Evolutionary conservation across 2,888 invertebrate genomes (phyloP).

Genomic region (Eueremaeus valkanovi): DNA sequence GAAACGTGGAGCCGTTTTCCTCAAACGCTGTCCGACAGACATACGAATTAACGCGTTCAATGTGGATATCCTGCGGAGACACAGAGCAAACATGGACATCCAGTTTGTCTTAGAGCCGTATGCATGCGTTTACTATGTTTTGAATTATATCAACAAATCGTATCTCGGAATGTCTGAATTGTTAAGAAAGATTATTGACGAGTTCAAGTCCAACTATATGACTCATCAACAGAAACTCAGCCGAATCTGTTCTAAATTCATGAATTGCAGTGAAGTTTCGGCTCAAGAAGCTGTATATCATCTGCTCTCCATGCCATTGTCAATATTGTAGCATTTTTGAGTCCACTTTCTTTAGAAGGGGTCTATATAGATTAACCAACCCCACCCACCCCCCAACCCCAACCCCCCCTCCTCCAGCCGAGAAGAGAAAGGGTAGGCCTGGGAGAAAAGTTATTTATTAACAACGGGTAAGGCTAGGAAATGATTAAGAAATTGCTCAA

Average conservation of each 20-base stretch:
- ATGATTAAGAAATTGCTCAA: too few relatives aligned
- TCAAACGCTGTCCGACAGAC: not conserved
- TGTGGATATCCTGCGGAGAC: not conserved
- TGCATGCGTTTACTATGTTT: conserved; percentile 38
- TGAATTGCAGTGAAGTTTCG: conserved; percentile 48
- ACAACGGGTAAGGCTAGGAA: too few relatives aligned
- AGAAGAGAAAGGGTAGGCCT: too few relatives aligned
- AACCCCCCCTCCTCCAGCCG: too few relatives aligned
- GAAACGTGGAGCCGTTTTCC: conserved; percentile 10
- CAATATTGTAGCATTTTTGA: too few relatives aligned
- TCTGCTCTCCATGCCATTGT: conserved; percentile 47
- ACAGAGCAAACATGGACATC: conserved; percentile 40
- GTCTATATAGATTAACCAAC: too few relatives aligned
- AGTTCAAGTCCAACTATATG: conserved; percentile 47
- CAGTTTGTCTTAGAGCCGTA: conserved; percentile 40
- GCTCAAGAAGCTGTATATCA: conserved; percentile 49
- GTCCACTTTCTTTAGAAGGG: too few relatives aligned
- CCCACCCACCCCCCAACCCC: too few relatives aligned
- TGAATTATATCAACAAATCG: conserved; percentile 39
- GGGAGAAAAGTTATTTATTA: too few relatives aligned
- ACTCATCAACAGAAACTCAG: conserved; percentile 46
- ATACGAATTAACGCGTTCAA: conserved; percentile 28
- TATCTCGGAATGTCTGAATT: conserved; percentile 40
- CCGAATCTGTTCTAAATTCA: conserved; percentile 47
- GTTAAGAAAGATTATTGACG: conserved; percentile 35